Evolutionary conservation across 30 jellyfish, hydroid and myxozoan genomes (phyloP), one percentile per base, ranked within the genome.

Genomic region (Pelagia noctiluca): DNA sequence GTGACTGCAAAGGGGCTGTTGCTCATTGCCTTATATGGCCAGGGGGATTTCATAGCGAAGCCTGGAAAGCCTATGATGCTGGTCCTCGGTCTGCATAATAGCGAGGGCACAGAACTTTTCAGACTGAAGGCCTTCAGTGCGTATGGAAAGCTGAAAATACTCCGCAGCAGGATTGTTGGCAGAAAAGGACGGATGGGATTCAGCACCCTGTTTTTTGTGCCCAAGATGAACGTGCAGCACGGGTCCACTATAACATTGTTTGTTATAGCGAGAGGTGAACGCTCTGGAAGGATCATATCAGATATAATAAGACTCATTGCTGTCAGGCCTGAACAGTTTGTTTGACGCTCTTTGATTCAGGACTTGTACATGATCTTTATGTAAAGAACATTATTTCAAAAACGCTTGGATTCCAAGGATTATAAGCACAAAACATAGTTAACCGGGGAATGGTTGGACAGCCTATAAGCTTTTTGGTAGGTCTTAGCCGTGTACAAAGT

Each of bases 151-250:
- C 79, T 75, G 19, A 82, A 69, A 26, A 80, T 53, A 2, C 16
- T 82, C n/a, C 60, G 82, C 18, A 36, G 82, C 61, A 50, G 92
- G 35, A 49, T 82, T 57, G 52, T 82, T 63, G 70, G 83, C 70
- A 49, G 92, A 29, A 50, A 25, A 60, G 92, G 92, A 18, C 74
- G 92, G 35, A 67, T 82, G 85, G 92, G 92, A 7, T 82, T 82
- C 92, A 70, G 28, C 4, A 52, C 68, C 21, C 68, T 52, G 16
- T 25, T 52, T 5, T 52, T 52, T 52, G 26, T 52, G 26, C 68
- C 68, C 2, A 52, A 52, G 68, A 8, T 2, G 12, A 52, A 25
- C 16, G 68, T 30, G 26, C 16, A 19, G 26, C 68, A 52, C 21
- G 68, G 68, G 4, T 3, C 28, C 26, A 52, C 26, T 25, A 19